Percentiles rank a stretch among this genome's conserved stretches.
phyloP scores from a whole-genome alignment of 37 sponge, comb jelly and placozoan species.

The Ephydatia muelleri region DNA sequence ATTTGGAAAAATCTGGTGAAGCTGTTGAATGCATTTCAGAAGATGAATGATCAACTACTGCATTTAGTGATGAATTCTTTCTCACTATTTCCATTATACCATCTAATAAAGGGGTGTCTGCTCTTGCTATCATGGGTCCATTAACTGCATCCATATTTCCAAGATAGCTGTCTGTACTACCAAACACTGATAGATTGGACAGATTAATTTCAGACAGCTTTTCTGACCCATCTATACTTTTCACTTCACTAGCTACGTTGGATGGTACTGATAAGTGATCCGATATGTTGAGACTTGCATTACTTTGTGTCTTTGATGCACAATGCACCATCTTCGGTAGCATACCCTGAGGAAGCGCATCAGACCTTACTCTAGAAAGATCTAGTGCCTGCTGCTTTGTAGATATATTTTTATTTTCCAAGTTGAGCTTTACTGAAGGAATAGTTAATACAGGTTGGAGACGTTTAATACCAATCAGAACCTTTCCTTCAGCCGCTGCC shows the following conservation, averaged over 20 bases:
- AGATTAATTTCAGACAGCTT: not conserved
- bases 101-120: not conserved
- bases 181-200: not conserved
- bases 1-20: not conserved
- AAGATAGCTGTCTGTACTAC: not conserved
- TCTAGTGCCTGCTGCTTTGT: not conserved
- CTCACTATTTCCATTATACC: not conserved
- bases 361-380: constrained; percentile 54
- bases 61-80: not conserved
- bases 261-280: not conserved
- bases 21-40: not conserved
- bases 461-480: not conserved
- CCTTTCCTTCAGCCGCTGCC: not conserved
- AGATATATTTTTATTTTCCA: not conserved
- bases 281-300: not conserved
- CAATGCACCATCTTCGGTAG: not conserved
- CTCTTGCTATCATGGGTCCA: not conserved
- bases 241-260: not conserved
- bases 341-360: constrained; percentile 55
- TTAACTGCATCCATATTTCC: not conserved
- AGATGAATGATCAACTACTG: not conserved
- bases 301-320: not conserved
- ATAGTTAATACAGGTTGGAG: not conserved
- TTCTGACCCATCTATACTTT: not conserved
- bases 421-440: not conserved